phyloP scores from a whole-genome alignment of 2,888 invertebrate genomes.

The Drosophila quinaria region DNA sequence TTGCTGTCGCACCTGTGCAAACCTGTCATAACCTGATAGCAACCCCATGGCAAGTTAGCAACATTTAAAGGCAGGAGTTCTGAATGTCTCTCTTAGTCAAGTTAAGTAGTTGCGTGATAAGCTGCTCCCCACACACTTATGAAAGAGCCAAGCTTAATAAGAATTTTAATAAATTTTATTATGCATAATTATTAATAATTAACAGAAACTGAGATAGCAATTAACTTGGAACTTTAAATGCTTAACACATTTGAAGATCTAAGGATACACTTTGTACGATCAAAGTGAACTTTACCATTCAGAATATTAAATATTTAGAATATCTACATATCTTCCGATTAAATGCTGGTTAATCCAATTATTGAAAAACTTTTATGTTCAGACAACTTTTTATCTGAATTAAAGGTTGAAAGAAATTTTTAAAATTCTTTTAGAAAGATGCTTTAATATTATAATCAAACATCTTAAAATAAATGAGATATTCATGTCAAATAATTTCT shows the following conservation, averaged over 20 bases:
- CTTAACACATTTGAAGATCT: not conserved
- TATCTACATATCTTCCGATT: not conserved
- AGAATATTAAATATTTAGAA: not conserved
- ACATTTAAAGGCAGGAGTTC: too few relatives aligned
- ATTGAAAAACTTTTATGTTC: too few relatives aligned
- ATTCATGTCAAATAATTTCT: not conserved
- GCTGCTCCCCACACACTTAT: not conserved
- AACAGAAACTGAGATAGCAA: not conserved
- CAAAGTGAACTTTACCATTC: not conserved
- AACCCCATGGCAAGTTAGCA: not conserved
- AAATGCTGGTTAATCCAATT: too few relatives aligned
- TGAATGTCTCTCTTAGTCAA: not conserved
- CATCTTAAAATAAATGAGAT: not conserved
- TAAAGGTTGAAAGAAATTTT: too few relatives aligned
- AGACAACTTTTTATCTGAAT: too few relatives aligned
- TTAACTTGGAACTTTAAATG: not conserved
- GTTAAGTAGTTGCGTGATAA: conserved; percentile 8
- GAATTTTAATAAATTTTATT: conserved; percentile 2
- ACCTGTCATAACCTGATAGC: conserved; percentile 8
- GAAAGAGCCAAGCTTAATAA: not conserved
- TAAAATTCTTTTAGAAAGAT: too few relatives aligned
- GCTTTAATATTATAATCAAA: not conserved
- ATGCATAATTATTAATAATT: not conserved
- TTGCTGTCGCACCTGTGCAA: conserved; percentile 22
- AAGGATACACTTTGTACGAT: not conserved